Evolutionary conservation across 2,888 invertebrate genomes (phyloP).

Genomic region (Cerastoderma edule): DNA sequence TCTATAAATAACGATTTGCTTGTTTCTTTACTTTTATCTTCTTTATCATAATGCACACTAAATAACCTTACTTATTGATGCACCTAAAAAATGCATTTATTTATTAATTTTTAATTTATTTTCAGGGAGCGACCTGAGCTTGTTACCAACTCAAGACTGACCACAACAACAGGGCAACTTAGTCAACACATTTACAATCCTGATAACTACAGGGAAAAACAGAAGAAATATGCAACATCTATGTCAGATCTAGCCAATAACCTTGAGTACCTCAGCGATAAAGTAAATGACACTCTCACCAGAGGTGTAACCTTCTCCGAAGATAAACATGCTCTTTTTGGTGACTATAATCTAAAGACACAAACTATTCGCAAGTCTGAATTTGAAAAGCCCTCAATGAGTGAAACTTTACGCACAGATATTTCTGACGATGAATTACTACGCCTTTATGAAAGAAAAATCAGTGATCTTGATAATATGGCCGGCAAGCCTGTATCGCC

Average conservation of each 20-base stretch:
- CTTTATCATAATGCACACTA: too few species aligned
- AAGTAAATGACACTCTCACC: conserved; percentile 51
- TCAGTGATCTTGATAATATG: conserved; percentile 40
- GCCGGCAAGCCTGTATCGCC: conserved; percentile 55
- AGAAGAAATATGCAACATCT: conserved; percentile 55
- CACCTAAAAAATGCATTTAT: too few species aligned
- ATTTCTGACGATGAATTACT: conserved; percentile 49
- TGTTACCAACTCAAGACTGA: conserved; percentile 63
- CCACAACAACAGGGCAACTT: conserved; percentile 62
- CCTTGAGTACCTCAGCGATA: conserved; percentile 58
- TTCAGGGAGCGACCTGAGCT: conserved; percentile 64
- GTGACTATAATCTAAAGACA: conserved; percentile 17
- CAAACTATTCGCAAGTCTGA: conserved; percentile 1
- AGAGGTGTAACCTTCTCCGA: conserved; percentile 48
- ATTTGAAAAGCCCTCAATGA: conserved; percentile 26
- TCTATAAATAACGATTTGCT: too few species aligned
- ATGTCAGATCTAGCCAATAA: conserved; percentile 61
- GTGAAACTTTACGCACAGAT: conserved; percentile 47
- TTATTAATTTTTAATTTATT: conserved; percentile 2
- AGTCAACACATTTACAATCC: conserved; percentile 60
- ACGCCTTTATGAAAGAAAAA: conserved; percentile 46
- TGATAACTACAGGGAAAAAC: conserved; percentile 61
- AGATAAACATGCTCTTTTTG: background rate
- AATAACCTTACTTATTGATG: too few species aligned
- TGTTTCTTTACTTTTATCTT: too few species aligned